Base-by-base conservation (phyloP, 2,113 vertebrate genomes). In the Pterocles burchelli region DNA sequence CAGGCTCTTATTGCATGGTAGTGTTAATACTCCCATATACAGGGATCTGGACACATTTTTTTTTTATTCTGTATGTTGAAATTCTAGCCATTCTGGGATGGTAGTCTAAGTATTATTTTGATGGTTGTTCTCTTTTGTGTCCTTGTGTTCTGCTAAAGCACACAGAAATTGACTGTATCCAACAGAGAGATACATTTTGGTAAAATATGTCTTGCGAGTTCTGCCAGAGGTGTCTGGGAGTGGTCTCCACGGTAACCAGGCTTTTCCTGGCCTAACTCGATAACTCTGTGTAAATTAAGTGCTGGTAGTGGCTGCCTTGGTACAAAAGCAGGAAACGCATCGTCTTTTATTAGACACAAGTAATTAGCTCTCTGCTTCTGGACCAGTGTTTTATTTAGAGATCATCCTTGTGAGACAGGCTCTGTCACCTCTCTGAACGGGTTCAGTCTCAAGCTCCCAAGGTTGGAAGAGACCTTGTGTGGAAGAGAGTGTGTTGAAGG, bases 241-340 rank as follows among this genome's bases (percentile, higher is more conserved):
- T 45, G 29, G 70, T 97, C 89, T 96, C 97, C 97, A 92, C 54
- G 96, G 97, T 82, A 96, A 98, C 97, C 66, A 78, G 24, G 33
- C 77, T 95, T 95, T 78, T 75, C 51, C 70, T 58, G 63, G 67
- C 49, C 52, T 85, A 84, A 91, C 85, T 95, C 71, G 85, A 13
- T 59, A 90, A 31, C 58, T 89, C 46, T 58, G 48, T 92, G 77
- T 73, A 96, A 95, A 95, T 62, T 79, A 93, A 86, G 71, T 67
- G n/a, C 52, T 96, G 70, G 77, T 95, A 93, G 95, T 78, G 45
- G 6, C 67, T 80, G 48, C 2, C 2, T 66, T 62, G 79, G 74
- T 98, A 89, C 80, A 91, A 59, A 75, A 97, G 74, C 83, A 91
- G 95, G 59, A 76, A 95, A 31, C 1, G 1, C 19, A 49, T 65